Evolutionary conservation across 2,113 vertebrate genomes (phyloP), one percentile per base, ranked within the genome.

Genomic region (Oreotrochilus melanogaster): DNA sequence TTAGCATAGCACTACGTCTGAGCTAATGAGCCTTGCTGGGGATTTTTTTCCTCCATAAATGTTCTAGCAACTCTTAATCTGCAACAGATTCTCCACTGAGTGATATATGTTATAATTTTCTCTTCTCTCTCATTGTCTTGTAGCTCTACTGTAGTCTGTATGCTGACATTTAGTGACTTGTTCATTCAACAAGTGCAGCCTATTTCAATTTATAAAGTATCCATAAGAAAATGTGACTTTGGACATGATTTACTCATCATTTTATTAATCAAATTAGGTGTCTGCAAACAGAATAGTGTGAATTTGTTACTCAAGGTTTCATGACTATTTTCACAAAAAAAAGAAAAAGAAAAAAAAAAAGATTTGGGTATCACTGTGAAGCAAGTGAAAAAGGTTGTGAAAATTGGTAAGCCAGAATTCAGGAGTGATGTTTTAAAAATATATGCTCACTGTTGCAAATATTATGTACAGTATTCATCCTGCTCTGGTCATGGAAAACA

Each of bases 21-120:
- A 94, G 45, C 86, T 92, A 93, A 85, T 86, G 91, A 93, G 53
- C 66, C 57, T 92, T 84, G 27, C 30, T 69, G 80, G 8, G 15
- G 16, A 7, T 16, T n/a, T 78, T 65, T 95, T 87, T 72, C 10
- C 64, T 73, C 71, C 42, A 15, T 82, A 70, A 76, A 47, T 89
- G 28, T 85, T 91, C 74, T 75, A 79, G 70, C 0, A 2, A 51
- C 51, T 91, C 81, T 89, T 94, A 76, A 91, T 94, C 67, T 88
- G 71, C 50, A 69, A 51, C 58, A 78, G 66, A 53, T 87, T 91
- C 57, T 92, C 58, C 9, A 6, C n/a, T 72, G 89, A 89, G 89
- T 89, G 84, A 89, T 91, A n/a, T 39, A 78, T n/a, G 66, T 42
- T 66, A 88, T 31, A 0, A 1, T 57, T 91, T 39, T 69, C 50